Percentiles rank a stretch among this genome's conserved stretches.
These are phyloP conservation scores for Pinna nobilis DNA, from an alignment of 1,140 invertebrate genomes.

Conservation along the genomic window DNA sequence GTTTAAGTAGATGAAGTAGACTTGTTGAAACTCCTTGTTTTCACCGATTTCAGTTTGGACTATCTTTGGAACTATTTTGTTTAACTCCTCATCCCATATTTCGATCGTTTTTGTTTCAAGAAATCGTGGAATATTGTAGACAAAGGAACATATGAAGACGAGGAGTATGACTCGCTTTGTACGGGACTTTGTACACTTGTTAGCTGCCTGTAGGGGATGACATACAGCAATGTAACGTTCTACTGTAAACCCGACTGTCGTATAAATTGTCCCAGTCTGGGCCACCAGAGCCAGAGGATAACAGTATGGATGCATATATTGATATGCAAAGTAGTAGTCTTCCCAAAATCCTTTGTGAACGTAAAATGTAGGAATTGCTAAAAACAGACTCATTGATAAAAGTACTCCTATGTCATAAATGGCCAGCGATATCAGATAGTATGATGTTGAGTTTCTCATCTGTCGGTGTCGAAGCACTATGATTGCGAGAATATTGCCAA, in stretches of 20 bases:
- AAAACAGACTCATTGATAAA: conserved; percentile 84
- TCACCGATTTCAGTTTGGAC: conserved; percentile 54
- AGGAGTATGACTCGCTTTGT: conserved; percentile 79
- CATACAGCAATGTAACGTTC: conserved; percentile 87
- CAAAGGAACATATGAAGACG: conserved; percentile 80
- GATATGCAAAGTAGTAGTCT: conserved; percentile 77
- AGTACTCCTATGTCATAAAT: conserved; percentile 69
- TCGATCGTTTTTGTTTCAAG: conserved; percentile 44
- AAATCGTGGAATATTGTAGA: conserved; percentile 81
- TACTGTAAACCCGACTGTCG: conserved; percentile 85
- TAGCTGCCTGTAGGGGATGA: conserved; percentile 86
- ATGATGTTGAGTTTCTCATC: conserved; percentile 71
- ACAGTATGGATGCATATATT: conserved; percentile 77
- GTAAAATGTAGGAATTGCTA: conserved; percentile 85
- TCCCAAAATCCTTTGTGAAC: conserved; percentile 85
- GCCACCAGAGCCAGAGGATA: conserved; percentile 81
- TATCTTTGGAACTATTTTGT: conserved; percentile 40
- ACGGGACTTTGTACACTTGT: conserved; percentile 81
- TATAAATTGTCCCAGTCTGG: conserved; percentile 90
- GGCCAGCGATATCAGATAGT: conserved; percentile 71
- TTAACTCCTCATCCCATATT: conserved; percentile 27
- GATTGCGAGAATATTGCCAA: conserved; percentile 71
- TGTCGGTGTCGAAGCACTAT: conserved; percentile 66
- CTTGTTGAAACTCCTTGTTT: conserved; percentile 78
- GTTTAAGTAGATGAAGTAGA: conserved; percentile 82